Evolutionary conservation across 2,113 vertebrate species (phyloP).

Genomic region (Aramus guarauna): DNA sequence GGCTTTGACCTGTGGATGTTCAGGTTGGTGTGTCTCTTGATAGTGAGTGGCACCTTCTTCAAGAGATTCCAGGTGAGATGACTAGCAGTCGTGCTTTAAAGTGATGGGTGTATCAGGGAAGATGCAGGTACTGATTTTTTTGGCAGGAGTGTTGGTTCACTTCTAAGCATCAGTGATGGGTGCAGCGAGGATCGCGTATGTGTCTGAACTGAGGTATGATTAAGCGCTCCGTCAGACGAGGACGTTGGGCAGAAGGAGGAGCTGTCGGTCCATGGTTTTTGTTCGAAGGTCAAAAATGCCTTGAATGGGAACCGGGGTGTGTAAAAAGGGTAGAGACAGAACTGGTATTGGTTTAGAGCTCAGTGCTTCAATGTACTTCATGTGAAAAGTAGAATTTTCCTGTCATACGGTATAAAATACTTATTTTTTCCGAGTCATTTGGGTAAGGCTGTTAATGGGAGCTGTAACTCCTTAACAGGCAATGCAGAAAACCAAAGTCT

Average conservation of each 20-base stretch:
- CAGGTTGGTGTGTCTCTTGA: not conserved
- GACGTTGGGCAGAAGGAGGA: not conserved
- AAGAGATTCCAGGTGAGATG: not conserved
- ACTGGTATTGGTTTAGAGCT: not conserved
- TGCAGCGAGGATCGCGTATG: not conserved
- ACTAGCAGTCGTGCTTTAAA: not conserved
- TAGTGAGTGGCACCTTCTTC: not conserved
- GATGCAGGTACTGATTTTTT: not conserved
- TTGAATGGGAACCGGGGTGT: accelerated
- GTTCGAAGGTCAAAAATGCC: not conserved
- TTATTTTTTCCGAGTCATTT: not conserved
- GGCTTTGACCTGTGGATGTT: not conserved
- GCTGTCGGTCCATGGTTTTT: not conserved
- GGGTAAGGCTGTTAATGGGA: not conserved
- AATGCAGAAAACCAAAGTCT: not conserved
- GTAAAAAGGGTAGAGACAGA: not conserved
- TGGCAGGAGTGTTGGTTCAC: not conserved
- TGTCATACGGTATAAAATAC: not conserved
- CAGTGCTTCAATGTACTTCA: not conserved
- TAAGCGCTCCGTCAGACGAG: not conserved
- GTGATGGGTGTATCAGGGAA: not conserved
- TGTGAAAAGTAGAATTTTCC: not conserved
- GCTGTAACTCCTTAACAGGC: not conserved
- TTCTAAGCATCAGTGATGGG: not conserved
- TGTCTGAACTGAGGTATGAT: not conserved